Conservation (phyloP, 2,888 invertebrate genomes). For the Dryocosmus kuriphilus region DNA sequence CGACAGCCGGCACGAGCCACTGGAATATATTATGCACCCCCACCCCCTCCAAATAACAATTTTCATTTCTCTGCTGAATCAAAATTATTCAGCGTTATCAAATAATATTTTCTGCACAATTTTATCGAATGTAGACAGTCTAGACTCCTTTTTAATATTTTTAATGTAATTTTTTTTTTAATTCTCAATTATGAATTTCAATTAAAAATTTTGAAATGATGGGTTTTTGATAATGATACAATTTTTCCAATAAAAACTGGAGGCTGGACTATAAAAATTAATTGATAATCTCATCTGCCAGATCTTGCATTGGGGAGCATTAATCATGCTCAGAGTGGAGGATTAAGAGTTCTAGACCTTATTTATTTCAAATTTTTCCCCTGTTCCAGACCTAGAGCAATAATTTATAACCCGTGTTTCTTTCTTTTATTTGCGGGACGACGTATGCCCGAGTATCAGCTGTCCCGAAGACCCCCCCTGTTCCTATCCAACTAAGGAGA, state of each 20-base stretch:
- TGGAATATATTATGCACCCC: conserved; percentile 45
- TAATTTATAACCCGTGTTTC: conserved; percentile 54
- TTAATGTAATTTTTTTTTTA: not conserved
- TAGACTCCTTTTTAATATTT: too few species aligned
- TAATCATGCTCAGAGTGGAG: not conserved
- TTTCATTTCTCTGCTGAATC: conserved; percentile 12
- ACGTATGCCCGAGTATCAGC: conserved; percentile 66
- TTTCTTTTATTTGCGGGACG: conserved; percentile 48
- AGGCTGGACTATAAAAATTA: not conserved
- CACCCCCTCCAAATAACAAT: conserved; percentile 3
- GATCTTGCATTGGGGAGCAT: not conserved
- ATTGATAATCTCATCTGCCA: not conserved
- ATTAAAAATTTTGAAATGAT: too few species aligned
- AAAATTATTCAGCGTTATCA: conserved; percentile 9
- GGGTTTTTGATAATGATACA: not conserved
- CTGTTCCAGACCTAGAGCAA: conserved; percentile 54
- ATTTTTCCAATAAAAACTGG: too few species aligned
- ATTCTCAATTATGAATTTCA: not conserved
- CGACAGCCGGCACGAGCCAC: conserved; percentile 71
- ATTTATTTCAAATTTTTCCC: conserved; percentile 24
- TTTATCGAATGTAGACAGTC: not conserved
- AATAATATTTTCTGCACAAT: not conserved
- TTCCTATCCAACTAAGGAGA: conserved; percentile 14
- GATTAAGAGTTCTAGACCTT: conserved; percentile 39
- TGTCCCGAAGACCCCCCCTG: conserved; percentile 63